phyloP scores from a whole-genome alignment of 2,797 vertebrate species.

The Danio kyathit region DNA sequence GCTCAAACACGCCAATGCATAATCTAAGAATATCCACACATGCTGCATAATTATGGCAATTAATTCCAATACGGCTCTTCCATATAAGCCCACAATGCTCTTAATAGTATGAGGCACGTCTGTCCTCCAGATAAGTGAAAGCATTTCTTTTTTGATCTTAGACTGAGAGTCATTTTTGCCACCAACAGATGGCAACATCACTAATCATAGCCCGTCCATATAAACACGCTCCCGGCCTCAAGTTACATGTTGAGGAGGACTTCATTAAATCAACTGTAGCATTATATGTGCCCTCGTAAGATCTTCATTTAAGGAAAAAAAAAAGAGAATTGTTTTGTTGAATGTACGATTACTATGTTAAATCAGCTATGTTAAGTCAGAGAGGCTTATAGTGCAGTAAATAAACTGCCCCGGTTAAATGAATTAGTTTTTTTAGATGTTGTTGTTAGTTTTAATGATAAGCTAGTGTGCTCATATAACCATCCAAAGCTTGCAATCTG shows the following conservation, averaged over 20 bases:
- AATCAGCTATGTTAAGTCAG: too few species aligned
- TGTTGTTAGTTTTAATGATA: too few species aligned
- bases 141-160: slow-evolving; percentile 32
- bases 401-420: too few species aligned
- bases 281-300: slow-evolving; percentile 4
- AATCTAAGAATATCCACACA: neutral
- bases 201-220: slow-evolving; percentile 24
- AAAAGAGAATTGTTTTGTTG: neutral
- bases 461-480: too few species aligned
- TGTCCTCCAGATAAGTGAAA: neutral
- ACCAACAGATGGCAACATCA: slow-evolving; percentile 40
- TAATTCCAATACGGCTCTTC: slow-evolving; percentile 1
- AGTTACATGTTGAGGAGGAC: slow-evolving; percentile 32
- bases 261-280: slow-evolving; percentile 29
- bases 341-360: neutral
- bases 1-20: neutral
- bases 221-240: slow-evolving; percentile 27
- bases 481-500: too few species aligned
- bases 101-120: neutral
- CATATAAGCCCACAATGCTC: neutral
- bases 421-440: too few species aligned
- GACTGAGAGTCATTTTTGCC: slow-evolving; percentile 39
- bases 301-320: neutral
- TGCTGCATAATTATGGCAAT: neutral
- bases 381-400: too few species aligned